phyloP scores from a whole-genome alignment of 2,888 invertebrate species.

The Uloborus plumipes region DNA sequence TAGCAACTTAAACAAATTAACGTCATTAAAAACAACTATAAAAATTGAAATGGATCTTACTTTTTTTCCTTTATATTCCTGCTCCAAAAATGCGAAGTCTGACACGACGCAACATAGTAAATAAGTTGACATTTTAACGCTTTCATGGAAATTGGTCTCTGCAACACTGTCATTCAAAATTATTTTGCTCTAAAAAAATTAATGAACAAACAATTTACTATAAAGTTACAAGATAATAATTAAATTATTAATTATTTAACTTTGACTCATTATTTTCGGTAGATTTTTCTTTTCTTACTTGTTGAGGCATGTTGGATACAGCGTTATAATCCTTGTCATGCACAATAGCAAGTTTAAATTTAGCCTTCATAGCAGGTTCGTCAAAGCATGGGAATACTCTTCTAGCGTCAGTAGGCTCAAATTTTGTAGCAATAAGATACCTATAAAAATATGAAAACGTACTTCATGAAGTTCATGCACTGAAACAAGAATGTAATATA shows the following conservation, averaged over 20 bases:
- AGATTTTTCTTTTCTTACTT: conserved; percentile 10
- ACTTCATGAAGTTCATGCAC: no score
- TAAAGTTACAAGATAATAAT: neutral
- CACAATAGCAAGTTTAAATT: conserved; percentile 54
- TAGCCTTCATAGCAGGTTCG: conserved; percentile 75
- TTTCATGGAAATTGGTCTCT: conserved; percentile 79
- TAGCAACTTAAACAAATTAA: no score
- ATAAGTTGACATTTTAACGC: conserved; percentile 94
- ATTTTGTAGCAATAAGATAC: conserved; percentile 51
- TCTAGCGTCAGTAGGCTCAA: conserved; percentile 64
- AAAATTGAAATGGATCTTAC: conserved; percentile 8
- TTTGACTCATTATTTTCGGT: neutral
- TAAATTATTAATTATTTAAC: neutral
- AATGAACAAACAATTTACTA: no score
- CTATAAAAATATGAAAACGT: conserved; percentile 19
- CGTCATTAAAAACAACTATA: no score
- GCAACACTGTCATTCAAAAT: conserved; percentile 25
- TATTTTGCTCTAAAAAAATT: conserved; percentile 16
- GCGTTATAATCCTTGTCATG: conserved; percentile 75
- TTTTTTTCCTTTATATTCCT: conserved; percentile 75
- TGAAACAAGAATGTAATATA: no score
- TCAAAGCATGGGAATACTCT: conserved; percentile 81
- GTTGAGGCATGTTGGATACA: conserved; percentile 88
- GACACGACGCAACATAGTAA: conserved; percentile 91
- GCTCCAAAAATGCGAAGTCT: conserved; percentile 78